phyloP scores from a whole-genome alignment of 2,113 vertebrate genomes.

The Sphaerodactylus townsendi region DNA sequence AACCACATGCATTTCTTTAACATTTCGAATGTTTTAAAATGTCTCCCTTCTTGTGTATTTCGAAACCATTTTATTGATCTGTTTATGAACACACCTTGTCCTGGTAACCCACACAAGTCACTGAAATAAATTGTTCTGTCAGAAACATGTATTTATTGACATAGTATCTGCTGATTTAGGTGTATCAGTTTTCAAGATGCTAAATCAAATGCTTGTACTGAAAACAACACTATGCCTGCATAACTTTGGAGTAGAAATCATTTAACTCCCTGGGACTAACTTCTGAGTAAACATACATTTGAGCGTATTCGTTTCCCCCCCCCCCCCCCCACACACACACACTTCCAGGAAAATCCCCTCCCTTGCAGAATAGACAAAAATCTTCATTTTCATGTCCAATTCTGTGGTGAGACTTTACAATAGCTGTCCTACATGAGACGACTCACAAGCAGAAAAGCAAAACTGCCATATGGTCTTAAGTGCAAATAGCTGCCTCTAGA shows the following conservation, averaged over 20 bases:
- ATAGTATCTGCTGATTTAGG: background rate
- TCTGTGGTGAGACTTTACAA: background rate
- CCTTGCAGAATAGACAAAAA: background rate
- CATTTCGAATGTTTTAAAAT: background rate
- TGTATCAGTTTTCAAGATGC: background rate
- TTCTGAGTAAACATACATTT: background rate
- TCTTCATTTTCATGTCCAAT: background rate
- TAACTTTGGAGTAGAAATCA: background rate
- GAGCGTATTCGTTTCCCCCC: background rate
- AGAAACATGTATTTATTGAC: background rate
- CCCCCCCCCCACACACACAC: fast-evolving
- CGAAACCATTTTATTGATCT: background rate
- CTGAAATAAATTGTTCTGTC: background rate
- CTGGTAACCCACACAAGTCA: background rate
- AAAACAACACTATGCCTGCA: background rate
- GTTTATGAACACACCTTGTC: background rate
- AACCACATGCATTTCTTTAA: background rate
- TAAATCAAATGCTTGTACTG: background rate
- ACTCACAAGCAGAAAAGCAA: background rate
- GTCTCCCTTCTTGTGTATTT: background rate
- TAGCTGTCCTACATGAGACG: slow-evolving; percentile 11
- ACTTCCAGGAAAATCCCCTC: background rate
- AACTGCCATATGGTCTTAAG: slow-evolving; percentile 3
- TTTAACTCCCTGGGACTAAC: background rate
- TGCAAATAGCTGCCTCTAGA: slow-evolving; percentile 26